Evolutionary conservation across 2,888 invertebrate genomes (phyloP).

Genomic region (Patella pellucida): DNA sequence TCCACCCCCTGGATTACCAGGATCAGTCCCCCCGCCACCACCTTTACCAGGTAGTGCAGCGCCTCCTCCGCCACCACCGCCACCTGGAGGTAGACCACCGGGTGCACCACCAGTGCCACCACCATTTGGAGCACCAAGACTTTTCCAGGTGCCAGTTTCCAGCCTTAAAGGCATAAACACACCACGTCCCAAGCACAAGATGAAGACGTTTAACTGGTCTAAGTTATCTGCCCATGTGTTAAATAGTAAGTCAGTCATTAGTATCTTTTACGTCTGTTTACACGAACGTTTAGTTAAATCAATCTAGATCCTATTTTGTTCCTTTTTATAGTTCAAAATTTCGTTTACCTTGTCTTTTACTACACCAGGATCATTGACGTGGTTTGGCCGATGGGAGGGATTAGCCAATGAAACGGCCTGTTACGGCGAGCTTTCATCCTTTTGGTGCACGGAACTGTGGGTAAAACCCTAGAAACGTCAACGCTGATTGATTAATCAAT

Average conservation of each 20-base stretch:
- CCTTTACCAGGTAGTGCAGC: slow-evolving; percentile 31
- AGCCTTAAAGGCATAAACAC: slow-evolving; percentile 72
- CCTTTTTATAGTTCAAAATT: too few relatives aligned
- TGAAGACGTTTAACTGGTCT: slow-evolving; percentile 98
- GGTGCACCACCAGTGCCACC: slow-evolving; percentile 46
- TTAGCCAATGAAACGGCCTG: too few relatives aligned
- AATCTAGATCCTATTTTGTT: too few relatives aligned
- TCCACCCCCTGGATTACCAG: slow-evolving; percentile 33
- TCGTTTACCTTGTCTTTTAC: too few relatives aligned
- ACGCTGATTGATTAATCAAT: too few relatives aligned
- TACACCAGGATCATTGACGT: too few relatives aligned
- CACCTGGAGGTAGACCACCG: slow-evolving; percentile 48
- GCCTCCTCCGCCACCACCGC: slow-evolving; percentile 54
- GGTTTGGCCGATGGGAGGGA: too few relatives aligned
- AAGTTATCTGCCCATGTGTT: slow-evolving; percentile 81
- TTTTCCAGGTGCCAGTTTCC: slow-evolving; percentile 21
- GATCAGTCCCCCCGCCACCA: slow-evolving; percentile 58
- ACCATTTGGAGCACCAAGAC: slow-evolving; percentile 58
- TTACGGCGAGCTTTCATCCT: too few relatives aligned
- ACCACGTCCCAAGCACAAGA: slow-evolving; percentile 93
- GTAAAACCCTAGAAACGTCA: too few relatives aligned
- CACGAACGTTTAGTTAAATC: too few relatives aligned
- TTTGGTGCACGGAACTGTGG: too few relatives aligned
- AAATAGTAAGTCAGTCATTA: slow-evolving; percentile 42
- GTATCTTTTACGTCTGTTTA: not conserved